A percentile compares a stretch with the other conserved stretches of the same genome.
Evolutionary conservation across 1,140 invertebrate genomes (phyloP).

Genomic region (Drosophila sproati): DNA sequence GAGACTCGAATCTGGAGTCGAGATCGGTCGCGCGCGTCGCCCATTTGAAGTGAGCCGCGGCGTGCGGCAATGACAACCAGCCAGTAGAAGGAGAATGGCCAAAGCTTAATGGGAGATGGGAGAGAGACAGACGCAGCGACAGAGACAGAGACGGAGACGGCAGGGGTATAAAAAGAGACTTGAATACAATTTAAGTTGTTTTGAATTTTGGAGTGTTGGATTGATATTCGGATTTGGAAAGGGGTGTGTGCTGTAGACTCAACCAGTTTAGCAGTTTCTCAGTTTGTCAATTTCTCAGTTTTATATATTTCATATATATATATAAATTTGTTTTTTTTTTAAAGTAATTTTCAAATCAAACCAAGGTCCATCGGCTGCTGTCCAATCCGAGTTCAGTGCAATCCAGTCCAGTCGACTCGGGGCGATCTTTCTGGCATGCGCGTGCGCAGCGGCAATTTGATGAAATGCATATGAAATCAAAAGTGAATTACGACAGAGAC

Average conservation of each 20-base stretch:
- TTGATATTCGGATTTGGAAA: slow-evolving; percentile 26
- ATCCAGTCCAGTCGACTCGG: slow-evolving; percentile 36
- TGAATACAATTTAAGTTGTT: slow-evolving; percentile 11
- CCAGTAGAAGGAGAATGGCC: slow-evolving; percentile 42
- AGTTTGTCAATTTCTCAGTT: slow-evolving; percentile 11
- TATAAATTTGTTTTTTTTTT: slow-evolving; percentile 46
- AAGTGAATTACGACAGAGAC: slow-evolving; percentile 70
- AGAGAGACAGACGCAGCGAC: no score
- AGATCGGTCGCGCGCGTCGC: slow-evolving; percentile 61
- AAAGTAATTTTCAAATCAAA: slow-evolving; percentile 80
- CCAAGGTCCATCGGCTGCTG: slow-evolving; percentile 61
- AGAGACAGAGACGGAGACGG: not conserved
- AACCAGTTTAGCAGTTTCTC: slow-evolving; percentile 50
- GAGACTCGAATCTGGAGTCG: slow-evolving; percentile 5
- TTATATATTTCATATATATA: slow-evolving; percentile 10
- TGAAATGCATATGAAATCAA: slow-evolving; percentile 83
- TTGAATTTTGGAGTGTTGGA: slow-evolving; percentile 20
- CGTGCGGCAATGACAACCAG: slow-evolving; percentile 70
- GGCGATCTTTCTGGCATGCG: slow-evolving; percentile 58
- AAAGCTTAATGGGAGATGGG: slow-evolving; percentile 38
- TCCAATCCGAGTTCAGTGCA: no score
- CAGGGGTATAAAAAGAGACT: not conserved
- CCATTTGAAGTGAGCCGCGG: slow-evolving; percentile 75
- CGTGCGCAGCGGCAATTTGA: slow-evolving; percentile 81
- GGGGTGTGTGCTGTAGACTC: slow-evolving; percentile 43